phyloP scores from a whole-genome alignment of 2,113 vertebrate species.

The Chaetodon auriga region DNA sequence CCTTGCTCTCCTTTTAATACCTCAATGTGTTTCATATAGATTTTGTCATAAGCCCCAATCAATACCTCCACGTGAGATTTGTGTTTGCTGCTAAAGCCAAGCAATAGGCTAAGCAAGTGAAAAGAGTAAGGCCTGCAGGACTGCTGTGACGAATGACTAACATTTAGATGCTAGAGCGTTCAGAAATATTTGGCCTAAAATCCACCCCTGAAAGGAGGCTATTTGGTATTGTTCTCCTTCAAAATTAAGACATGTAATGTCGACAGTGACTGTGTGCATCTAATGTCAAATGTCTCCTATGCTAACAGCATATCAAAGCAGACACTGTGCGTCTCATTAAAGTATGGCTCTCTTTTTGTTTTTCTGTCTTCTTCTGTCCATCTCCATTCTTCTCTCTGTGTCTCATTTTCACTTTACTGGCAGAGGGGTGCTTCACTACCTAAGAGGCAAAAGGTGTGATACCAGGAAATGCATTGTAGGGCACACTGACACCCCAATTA shows the following conservation, averaged over 20 bases:
- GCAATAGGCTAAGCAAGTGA: constrained; percentile 34
- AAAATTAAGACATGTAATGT: neutral
- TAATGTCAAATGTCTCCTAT: neutral
- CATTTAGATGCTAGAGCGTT: constrained; percentile 25
- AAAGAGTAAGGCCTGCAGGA: constrained; percentile 35
- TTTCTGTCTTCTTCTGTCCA: neutral
- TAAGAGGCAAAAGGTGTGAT: constrained; percentile 41
- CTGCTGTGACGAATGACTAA: constrained; percentile 46
- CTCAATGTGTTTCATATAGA: constrained; percentile 69
- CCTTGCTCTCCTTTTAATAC: constrained; percentile 50
- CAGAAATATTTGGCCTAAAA: neutral
- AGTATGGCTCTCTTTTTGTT: neutral
- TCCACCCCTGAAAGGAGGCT: neutral
- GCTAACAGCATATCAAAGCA: neutral
- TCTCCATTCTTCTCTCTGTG: neutral
- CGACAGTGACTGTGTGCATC: neutral
- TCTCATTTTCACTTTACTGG: constrained; percentile 22
- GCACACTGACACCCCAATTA: constrained; percentile 79
- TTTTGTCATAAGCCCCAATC: constrained; percentile 70
- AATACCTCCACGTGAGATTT: constrained; percentile 67
- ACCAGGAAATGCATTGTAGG: constrained; percentile 63
- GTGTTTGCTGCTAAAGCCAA: constrained; percentile 55
- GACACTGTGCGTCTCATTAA: neutral
- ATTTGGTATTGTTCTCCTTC: neutral
- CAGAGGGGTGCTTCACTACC: constrained; percentile 11